Base-by-base conservation (phyloP, 2,113 vertebrate species). In the Apeltes quadracus region DNA sequence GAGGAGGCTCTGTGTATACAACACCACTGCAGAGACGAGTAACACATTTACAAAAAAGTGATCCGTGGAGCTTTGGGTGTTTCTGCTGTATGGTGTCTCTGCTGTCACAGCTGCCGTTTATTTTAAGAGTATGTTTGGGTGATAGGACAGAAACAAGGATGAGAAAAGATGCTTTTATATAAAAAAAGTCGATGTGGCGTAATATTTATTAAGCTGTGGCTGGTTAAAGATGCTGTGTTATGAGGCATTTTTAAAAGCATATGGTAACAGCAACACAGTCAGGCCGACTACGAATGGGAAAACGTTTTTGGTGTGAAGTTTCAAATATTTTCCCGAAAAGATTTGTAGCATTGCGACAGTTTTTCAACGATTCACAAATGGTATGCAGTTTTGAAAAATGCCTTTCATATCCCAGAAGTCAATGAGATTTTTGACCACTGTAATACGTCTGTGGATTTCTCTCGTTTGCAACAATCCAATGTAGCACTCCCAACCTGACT, bases 291-390 rank as follows among this genome's bases (percentile, higher is more conserved):
- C 39, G 51, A 43, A 78, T 69, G 50, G 36, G 22, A 46, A 76
- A 63, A 71, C 29, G 5, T 78, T 50, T 76, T 50, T 76, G 38
- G 36, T 77, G 70, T 71, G 38, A 76, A 36, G 68, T 76, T 71
- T 76, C 55, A 80, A 80, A 79, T 79, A 62, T 84, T 76, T 69
- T 78, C 83, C 34, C 22, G 51, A 72, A 78, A 87, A 79, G 53
- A 87, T 61, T 88, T 89, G 92, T 93, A 94, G 93, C 92, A 92
- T 82, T 79, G 70, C 59, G 66, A 72, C 58, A 34, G 55, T 69
- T 83, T 88, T 71, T 86, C 72, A 77, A 79, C 84, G 77, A 58
- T 76, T 90, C 77, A 88, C 79, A 59, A 77, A 84, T 62, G 57
- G 77, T 84, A 87, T 89, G 88, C 86, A 90, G 81, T 88, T 89